Percentiles rank a stretch among this genome's conserved stretches.
Conservation (phyloP, 2,888 invertebrate genomes). For the Thyatira batis region DNA sequence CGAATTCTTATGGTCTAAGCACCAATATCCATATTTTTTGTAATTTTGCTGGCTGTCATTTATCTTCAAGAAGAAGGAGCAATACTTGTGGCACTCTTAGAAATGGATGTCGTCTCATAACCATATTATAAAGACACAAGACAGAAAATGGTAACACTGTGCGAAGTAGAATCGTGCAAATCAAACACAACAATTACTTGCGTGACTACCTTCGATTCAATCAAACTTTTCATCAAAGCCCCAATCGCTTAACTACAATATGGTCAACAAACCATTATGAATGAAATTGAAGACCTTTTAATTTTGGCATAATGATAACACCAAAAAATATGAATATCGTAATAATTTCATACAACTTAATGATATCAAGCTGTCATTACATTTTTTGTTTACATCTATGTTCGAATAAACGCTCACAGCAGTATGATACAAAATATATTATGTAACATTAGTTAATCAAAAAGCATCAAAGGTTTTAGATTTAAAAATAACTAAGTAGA, state of each 20-base stretch:
- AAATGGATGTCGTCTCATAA: conserved; percentile 27
- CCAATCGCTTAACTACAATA: conserved; percentile 48
- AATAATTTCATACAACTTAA: conserved; percentile 31
- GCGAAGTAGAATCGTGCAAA: conserved; percentile 57
- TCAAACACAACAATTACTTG: conserved; percentile 55
- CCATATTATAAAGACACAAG: conserved; percentile 29
- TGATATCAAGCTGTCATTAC: conserved; percentile 6
- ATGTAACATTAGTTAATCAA: neutral
- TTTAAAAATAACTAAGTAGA: neutral
- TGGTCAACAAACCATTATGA: conserved; percentile 34
- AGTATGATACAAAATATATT: neutral
- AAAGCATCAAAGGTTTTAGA: neutral
- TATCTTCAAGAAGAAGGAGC: conserved; percentile 49
- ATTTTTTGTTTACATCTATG: neutral
- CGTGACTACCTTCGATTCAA: conserved; percentile 34
- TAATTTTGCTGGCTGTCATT: conserved; percentile 74
- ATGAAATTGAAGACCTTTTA: conserved; percentile 26
- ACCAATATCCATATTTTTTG: conserved; percentile 81
- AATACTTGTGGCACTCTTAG: conserved; percentile 41
- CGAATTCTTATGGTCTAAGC: conserved; percentile 35
- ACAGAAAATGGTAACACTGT: conserved; percentile 30
- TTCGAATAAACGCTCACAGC: neutral
- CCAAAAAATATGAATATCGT: conserved; percentile 81
- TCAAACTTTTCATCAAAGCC: conserved; percentile 33
- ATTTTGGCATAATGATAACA: conserved; percentile 20